Evolutionary conservation across 2,888 invertebrate genomes (phyloP).

Genomic region (Theretra japonica): DNA sequence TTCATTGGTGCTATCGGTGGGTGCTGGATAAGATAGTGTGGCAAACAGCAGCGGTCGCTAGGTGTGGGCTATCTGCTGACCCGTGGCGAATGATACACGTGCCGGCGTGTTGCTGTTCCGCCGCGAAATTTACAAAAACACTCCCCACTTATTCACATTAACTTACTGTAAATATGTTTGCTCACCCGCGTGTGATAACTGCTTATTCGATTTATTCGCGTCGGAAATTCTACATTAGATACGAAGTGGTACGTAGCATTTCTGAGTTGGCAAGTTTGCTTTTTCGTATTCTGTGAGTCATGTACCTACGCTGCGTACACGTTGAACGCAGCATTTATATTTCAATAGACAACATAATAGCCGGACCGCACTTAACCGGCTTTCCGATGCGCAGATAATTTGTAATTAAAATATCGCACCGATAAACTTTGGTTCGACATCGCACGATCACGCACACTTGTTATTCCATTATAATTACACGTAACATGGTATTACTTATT

Average conservation of each 20-base stretch:
- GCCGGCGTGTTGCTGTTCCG: background rate
- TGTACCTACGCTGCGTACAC: background rate
- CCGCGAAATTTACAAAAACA: background rate
- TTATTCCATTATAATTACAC: slow-evolving; percentile 14
- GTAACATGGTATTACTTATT: too few species aligned
- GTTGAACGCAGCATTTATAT: slow-evolving; percentile 18
- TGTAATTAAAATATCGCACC: slow-evolving; percentile 46
- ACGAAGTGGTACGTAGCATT: background rate
- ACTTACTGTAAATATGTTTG: background rate
- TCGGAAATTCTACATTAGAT: background rate
- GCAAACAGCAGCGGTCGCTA: slow-evolving; percentile 54
- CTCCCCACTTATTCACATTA: background rate
- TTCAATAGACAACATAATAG: slow-evolving; percentile 9
- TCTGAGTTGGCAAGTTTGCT: background rate
- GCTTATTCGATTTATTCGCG: slow-evolving; percentile 7
- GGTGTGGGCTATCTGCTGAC: slow-evolving; percentile 47
- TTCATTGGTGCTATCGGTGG: slow-evolving; percentile 46
- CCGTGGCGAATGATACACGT: slow-evolving; percentile 38
- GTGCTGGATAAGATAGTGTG: slow-evolving; percentile 50
- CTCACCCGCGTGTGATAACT: background rate
- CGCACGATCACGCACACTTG: slow-evolving; percentile 44
- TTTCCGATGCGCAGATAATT: slow-evolving; percentile 37
- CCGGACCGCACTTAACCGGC: slow-evolving; percentile 36
- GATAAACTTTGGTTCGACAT: slow-evolving; percentile 46
- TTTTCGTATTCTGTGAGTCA: slow-evolving; percentile 10